These are phyloP conservation scores for Trogon melanurus DNA, from an alignment of 2,113 vertebrate species.

Conservation along the genomic window DNA sequence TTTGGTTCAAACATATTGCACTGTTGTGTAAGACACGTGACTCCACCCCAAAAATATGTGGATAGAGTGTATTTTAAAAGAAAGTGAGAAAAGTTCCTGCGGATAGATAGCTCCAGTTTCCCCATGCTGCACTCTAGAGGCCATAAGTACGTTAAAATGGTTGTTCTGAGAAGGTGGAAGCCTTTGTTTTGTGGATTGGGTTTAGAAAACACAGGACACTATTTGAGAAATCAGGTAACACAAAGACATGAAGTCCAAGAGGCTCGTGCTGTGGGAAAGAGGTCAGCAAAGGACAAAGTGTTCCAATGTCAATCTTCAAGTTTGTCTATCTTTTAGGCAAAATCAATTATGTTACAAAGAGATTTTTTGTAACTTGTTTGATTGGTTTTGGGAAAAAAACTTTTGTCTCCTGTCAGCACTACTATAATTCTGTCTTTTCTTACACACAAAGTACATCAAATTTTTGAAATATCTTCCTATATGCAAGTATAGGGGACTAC, in stretches of 20 bases:
- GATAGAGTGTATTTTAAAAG: neutral
- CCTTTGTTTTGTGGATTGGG: neutral
- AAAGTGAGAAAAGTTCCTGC: neutral
- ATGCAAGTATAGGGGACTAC: neutral
- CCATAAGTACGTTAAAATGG: neutral
- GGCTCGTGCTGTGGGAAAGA: neutral
- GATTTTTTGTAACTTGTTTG: neutral
- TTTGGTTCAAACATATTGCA: neutral
- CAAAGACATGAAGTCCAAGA: neutral
- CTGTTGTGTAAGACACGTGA: neutral
- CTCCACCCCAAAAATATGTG: neutral
- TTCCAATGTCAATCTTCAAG: neutral
- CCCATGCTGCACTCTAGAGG: neutral
- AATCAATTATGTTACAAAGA: neutral
- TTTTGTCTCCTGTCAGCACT: neutral
- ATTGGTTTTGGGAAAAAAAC: neutral
- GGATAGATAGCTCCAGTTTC: neutral
- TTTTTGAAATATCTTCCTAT: neutral
- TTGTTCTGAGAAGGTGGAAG: neutral
- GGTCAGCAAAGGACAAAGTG: rapidly evolving
- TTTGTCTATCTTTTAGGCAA: neutral
- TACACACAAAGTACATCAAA: neutral
- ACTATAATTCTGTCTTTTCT: neutral
- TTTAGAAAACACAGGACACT: neutral
- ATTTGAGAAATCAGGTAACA: neutral